phyloP scores from a whole-genome alignment of 1,140 invertebrate species.

The Coptotermes formosanus region DNA sequence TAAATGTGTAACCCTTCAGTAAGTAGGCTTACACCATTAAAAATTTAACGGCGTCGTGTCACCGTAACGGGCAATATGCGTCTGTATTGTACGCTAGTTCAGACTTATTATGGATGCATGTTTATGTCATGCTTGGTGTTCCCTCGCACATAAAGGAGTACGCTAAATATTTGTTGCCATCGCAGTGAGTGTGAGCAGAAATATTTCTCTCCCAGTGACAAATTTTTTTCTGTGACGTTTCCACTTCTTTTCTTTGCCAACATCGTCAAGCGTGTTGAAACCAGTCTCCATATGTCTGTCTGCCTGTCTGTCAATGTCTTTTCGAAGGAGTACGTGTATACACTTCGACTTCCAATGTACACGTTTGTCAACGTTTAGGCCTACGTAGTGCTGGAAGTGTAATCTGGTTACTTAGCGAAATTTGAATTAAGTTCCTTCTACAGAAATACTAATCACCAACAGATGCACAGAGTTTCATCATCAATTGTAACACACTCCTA shows the following conservation, averaged over 20 bases:
- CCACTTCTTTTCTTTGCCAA: background rate
- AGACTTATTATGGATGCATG: background rate
- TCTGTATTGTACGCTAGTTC: background rate
- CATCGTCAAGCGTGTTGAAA: background rate
- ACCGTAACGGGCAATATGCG: background rate
- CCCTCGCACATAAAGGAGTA: background rate
- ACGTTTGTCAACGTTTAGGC: background rate
- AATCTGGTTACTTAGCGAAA: background rate
- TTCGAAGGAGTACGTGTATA: background rate
- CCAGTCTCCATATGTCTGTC: background rate
- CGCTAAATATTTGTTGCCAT: background rate
- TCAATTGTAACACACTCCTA: too few species aligned
- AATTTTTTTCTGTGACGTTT: background rate
- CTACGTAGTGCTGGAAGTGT: too few species aligned
- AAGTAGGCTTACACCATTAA: too few species aligned
- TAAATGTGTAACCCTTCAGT: background rate
- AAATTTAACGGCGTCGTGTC: background rate
- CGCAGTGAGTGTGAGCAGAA: background rate
- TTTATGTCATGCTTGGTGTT: background rate
- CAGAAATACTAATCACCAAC: too few species aligned
- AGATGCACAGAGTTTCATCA: too few species aligned
- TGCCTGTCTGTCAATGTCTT: background rate
- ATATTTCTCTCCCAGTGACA: background rate
- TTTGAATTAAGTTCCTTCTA: background rate
- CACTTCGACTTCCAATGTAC: background rate